Evolutionary conservation across 2,113 vertebrate species (phyloP).

Genomic region (Microcebus tavaratra): DNA sequence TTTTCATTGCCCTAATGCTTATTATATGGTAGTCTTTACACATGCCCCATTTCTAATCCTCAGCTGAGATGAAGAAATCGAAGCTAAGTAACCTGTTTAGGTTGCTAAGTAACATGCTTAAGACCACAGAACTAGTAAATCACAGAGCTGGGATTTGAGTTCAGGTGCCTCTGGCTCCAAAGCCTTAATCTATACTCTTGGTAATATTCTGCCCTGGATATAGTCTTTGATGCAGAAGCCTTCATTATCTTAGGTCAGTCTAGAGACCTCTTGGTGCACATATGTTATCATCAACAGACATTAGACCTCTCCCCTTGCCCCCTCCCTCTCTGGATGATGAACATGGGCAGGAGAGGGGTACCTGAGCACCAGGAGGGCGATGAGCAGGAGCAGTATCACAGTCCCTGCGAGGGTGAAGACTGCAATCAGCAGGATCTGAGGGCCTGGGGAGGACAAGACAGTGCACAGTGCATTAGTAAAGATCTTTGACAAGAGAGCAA

Average conservation of each 20-base stretch:
- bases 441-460: conserved; percentile 80
- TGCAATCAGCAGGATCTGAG: conserved; percentile 85
- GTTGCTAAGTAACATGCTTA: neutral
- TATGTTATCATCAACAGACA: neutral
- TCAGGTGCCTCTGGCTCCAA: neutral
- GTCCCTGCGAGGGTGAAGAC: conserved; percentile 90
- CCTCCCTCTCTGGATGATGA: neutral
- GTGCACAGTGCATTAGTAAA: neutral
- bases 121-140: neutral
- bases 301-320: neutral
- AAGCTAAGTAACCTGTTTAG: neutral
- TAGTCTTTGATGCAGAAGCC: neutral
- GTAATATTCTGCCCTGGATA: neutral
- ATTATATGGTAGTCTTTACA: neutral
- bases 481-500: neutral
- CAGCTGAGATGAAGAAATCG: neutral
- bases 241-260: neutral
- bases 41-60: neutral
- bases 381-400: conserved; percentile 89
- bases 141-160: neutral
- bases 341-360: conserved; percentile 66
- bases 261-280: neutral
- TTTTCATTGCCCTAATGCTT: neutral
- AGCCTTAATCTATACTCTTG: neutral
- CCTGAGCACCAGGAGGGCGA: conserved; percentile 94